Percentiles rank a stretch among this genome's conserved stretches.
Evolutionary conservation across 2,888 invertebrate genomes (phyloP).

Genomic region (Heliconius cydno): DNA sequence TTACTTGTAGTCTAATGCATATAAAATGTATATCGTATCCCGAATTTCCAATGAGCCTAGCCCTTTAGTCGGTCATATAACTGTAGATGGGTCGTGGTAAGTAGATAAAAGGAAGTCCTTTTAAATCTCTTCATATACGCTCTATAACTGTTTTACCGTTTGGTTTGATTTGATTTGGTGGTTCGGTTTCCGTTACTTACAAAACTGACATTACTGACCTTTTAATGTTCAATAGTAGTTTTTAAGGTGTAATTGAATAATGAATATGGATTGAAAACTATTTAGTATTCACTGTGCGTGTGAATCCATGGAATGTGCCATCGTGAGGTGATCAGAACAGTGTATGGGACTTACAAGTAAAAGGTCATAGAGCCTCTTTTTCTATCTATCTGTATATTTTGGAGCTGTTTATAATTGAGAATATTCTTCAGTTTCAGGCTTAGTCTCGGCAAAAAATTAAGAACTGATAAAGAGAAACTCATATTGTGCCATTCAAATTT

Average conservation of each 20-base stretch:
- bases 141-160: constrained; percentile 24
- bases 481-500: too few relatives aligned
- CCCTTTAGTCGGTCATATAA: constrained; percentile 44
- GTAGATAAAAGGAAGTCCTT: constrained; percentile 42
- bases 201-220: too few relatives aligned
- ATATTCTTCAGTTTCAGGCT: too few relatives aligned
- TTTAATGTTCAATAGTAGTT: background rate
- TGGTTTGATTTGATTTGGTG: background rate
- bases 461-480: too few relatives aligned
- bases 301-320: too few relatives aligned
- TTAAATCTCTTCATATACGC: constrained; percentile 33
- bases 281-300: too few relatives aligned
- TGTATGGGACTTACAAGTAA: too few relatives aligned
- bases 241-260: background rate
- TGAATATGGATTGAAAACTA: background rate
- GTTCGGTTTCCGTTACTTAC: background rate
- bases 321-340: too few relatives aligned
- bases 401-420: too few relatives aligned
- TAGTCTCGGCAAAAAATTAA: too few relatives aligned
- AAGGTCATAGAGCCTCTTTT: too few relatives aligned
- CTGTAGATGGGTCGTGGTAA: constrained; percentile 40
- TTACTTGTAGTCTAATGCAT: constrained; percentile 31
- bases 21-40: constrained; percentile 45
- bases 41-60: constrained; percentile 47
- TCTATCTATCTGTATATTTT: too few relatives aligned